Base-by-base conservation (phyloP, 2,113 vertebrate species). In the Bucco capensis region DNA sequence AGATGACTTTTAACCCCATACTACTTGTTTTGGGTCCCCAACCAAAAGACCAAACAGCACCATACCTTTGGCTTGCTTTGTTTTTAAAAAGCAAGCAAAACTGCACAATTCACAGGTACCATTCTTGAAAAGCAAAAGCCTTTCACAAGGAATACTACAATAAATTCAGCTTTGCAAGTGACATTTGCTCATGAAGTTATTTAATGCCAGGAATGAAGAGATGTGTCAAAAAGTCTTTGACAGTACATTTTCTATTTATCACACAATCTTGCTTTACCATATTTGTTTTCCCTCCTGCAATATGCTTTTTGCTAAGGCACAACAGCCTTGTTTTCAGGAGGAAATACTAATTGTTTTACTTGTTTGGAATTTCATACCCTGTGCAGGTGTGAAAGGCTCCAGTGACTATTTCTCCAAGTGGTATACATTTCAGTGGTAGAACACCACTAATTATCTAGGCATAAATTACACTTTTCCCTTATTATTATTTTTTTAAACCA, bases 351-450 rank as follows among this genome's bases (percentile, higher is more conserved):
- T 79, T 67, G 82, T 47, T 88, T 86, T 66, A 91, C 84, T 92
- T 96, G 81, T 73, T 95, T 95, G 83, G 87, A 94, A 96, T 95
- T 90, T 94, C 92, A 96, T 93, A 75, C 44, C 28, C 80, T 4
- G 2, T 83, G 85, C 95, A 96, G 94, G 94, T 96, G 93, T 86
- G 94, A 93, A 96, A 93, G 67, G 57, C 24, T 5, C 74, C 10
- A 5, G 66, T 78, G 83, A 57, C 40, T 44, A 17, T 83, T 94
- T 38, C 64, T 86, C 18, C 42, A 88, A 77, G 44, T 50, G 85
- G 94, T 96, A 37, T 94, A 67, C 65, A 86, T 97, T 96, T 95
- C 93, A 92, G 71, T 66, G 57, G 58, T 95, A 94, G 93, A 95
- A 53, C 38, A 44, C 40, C 53, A 58, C 83, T 81, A 81, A 95